These are phyloP conservation scores for rat (Rattus norvegicus) DNA, from an alignment of 2,113 vertebrate species.

Conservation along the genomic window GRCr8 NC_086022.1:41383501-41384000, in stretches of 20 bases:
- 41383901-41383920: fast-evolving
- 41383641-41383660: slow-evolving; percentile 49
- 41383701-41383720: slow-evolving; percentile 1
- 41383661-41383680: neutral
- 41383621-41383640: neutral
- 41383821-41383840: neutral
- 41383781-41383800: neutral
- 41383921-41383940: neutral
- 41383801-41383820: neutral
- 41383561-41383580: neutral
- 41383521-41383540: slow-evolving; percentile 46
- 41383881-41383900: neutral
- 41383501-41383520: neutral
- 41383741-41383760: neutral
- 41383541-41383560: slow-evolving; percentile 31
- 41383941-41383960: neutral
- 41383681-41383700: neutral
- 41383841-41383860: neutral
- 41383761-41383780: neutral
- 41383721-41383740: neutral
- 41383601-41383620: neutral
- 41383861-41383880: neutral
- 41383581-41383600: slow-evolving; percentile 42
- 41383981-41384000: too few species aligned
- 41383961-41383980: slow-evolving; percentile 30